Evolutionary conservation across 2,113 vertebrate genomes (phyloP), one percentile per base, ranked within the genome.

Genomic region (Charina bottae): DNA sequence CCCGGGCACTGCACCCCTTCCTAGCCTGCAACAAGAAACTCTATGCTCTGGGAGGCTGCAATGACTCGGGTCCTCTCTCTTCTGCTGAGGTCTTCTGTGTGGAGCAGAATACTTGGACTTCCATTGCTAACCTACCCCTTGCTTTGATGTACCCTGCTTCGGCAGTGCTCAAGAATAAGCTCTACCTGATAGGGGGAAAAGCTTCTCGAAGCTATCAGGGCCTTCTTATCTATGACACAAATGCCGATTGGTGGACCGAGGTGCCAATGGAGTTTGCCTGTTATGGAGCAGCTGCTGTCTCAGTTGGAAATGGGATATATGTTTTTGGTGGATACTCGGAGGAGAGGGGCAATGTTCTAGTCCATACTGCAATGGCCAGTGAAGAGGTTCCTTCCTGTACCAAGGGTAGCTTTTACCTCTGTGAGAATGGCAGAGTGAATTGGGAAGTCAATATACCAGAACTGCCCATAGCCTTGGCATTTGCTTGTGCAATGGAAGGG

Each of bases 291-390:
- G 98, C 98, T 19, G 98, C 98, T 24, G 97, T 98, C 15, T 97
- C 98, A 0, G 97, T 98, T 55, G 96, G 97, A 17, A 97, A 97
- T 0, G 98, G 98, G 5, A 97, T 98, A 10, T 98, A 98, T 3
- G 98, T 98, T 4, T 97, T 98, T 2, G 98, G 98, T 0, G 98
- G 98, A 2, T 98, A 98, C 96, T 96, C 98, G 96, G 97, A 98
- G 88, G 98, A 98, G 2, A 97, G 97, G 49, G 98, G 97, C 6
- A 98, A 97, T 93, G 98, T 98, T 88, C 89, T 98, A 55, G 97
- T 97, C 23, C 97, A 97, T 17, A 97, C 97, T 93, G 97, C 96
- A 92, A 98, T 97, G 55, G 97, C 97, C 8, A 93, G 97, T 89
- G 98, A 98, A 95, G 98, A 98, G 0, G 91, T 97, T n/a, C 98